These are phyloP conservation scores for Bombus balteatus DNA, from an alignment of 1,140 invertebrate species.

Conservation along the genomic window DNA sequence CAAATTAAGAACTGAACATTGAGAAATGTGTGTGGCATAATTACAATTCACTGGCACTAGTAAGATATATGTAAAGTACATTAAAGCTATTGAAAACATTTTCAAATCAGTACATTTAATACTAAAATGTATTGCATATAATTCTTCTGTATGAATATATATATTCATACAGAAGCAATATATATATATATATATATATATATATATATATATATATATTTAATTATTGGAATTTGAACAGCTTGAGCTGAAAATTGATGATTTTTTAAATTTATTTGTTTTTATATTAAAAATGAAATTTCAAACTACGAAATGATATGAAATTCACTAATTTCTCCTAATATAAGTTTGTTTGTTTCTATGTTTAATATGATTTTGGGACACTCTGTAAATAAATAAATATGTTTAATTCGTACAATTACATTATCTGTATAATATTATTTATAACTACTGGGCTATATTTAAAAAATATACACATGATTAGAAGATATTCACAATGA, in stretches of 20 bases:
- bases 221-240: neutral
- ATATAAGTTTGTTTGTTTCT: neutral
- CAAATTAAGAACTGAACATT: neutral
- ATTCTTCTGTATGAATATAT: neutral
- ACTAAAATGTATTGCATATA: neutral
- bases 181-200: too few species aligned
- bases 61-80: neutral
- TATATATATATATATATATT: too few species aligned
- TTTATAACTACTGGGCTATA: neutral
- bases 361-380: constrained; percentile 7
- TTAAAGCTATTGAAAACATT: neutral
- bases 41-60: neutral
- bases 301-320: neutral
- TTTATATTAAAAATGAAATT: neutral
- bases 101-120: neutral
- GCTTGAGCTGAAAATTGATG: neutral
- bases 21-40: neutral
- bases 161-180: too few species aligned
- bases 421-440: constrained; percentile 14
- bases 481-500: constrained; percentile 8
- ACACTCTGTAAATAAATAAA: constrained; percentile 23
- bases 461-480: neutral
- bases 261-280: neutral
- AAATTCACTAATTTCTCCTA: neutral
- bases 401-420: constrained; percentile 9